These are phyloP conservation scores for Crax fasciolata DNA, from an alignment of 2,797 vertebrate species.

Conservation along the genomic window DNA sequence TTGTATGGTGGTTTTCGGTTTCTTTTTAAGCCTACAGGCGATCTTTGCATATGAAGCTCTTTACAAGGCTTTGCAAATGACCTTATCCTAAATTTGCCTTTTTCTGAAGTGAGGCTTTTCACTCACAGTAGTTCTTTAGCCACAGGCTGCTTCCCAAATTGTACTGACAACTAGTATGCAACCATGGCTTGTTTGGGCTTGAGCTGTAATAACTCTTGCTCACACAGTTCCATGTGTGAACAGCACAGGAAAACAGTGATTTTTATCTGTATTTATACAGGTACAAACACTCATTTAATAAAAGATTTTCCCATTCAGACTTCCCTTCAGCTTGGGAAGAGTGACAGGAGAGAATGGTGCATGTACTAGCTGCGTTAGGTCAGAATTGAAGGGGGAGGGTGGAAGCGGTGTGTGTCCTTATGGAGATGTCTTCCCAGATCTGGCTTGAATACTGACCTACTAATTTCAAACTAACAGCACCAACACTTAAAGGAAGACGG, in stretches of 20 bases:
- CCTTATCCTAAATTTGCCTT: not conserved
- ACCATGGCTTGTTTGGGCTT: not conserved
- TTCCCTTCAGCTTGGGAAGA: not conserved
- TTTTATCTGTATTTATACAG: not conserved
- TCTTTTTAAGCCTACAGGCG: not conserved
- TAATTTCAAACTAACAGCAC: not conserved
- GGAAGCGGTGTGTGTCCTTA: no score
- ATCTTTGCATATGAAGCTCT: not conserved
- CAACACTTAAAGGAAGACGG: not conserved
- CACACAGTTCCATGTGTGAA: not conserved
- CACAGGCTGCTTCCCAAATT: not conserved
- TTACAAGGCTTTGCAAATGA: not conserved
- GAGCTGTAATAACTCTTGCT: not conserved
- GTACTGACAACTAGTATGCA: not conserved
- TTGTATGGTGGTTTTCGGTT: not conserved
- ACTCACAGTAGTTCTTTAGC: not conserved
- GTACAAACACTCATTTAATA: not conserved
- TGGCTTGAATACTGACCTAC: not conserved
- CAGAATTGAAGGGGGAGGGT: not conserved
- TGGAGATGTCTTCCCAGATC: not conserved
- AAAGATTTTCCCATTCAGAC: not conserved
- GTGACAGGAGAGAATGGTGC: no score
- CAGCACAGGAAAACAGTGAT: not conserved
- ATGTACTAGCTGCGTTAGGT: not conserved
- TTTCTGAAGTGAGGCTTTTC: not conserved